Evolutionary conservation across 2,113 vertebrate genomes (phyloP).

Genomic region (Ictalurus punctatus): DNA sequence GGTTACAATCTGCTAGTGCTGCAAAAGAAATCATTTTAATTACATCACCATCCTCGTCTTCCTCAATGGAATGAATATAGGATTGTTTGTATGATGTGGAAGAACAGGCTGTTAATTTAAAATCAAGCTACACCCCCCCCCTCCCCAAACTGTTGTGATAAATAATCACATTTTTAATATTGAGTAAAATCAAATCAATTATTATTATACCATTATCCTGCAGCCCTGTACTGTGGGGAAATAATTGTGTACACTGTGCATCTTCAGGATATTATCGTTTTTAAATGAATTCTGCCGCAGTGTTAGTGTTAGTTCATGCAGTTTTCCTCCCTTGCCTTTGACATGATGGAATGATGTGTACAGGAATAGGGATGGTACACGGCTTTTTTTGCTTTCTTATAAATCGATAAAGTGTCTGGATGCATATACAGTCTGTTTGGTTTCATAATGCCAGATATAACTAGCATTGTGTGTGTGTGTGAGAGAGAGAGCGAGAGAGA

Average conservation of each 20-base stretch:
- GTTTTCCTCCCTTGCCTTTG: not conserved
- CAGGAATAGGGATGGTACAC: not conserved
- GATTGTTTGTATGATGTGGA: not conserved
- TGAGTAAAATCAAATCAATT: not conserved
- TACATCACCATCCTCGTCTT: not conserved
- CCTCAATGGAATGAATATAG: not conserved
- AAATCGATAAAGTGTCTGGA: slow-evolving; percentile 19
- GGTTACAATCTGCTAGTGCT: not conserved
- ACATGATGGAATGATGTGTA: slow-evolving; percentile 1
- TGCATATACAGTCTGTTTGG: not conserved
- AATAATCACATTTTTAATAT: not conserved
- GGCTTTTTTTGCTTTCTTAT: not conserved
- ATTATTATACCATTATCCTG: not conserved
- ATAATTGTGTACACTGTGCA: not conserved
- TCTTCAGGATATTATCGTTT: not conserved
- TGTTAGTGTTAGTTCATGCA: too few relatives aligned
- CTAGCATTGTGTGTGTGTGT: slow-evolving; percentile 15
- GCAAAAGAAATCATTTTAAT: not conserved
- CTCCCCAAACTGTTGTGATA: not conserved
- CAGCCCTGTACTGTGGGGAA: not conserved
- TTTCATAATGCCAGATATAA: slow-evolving; percentile 29
- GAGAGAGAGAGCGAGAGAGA: slow-evolving; percentile 5
- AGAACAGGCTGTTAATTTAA: not conserved
- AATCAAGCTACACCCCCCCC: too few relatives aligned
- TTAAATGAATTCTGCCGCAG: not conserved